phyloP scores from a whole-genome alignment of 92 coral and sea anemone genomes.

The Actinostola sp. region DNA sequence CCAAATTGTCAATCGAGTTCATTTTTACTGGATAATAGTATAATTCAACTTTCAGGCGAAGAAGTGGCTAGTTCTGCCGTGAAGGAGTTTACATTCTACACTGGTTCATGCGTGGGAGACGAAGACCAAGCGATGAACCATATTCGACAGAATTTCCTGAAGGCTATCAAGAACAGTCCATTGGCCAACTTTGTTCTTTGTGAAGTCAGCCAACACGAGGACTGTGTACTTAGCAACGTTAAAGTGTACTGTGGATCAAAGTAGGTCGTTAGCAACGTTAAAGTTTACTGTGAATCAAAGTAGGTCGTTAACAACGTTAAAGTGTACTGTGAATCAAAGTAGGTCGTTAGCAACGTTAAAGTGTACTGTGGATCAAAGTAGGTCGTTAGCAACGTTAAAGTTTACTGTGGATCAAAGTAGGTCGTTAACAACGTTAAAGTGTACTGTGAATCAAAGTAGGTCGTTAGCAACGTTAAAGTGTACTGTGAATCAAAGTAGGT shows the following conservation, averaged over 20 bases:
- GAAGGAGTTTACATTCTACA: constrained; percentile 88
- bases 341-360: constrained; percentile 1
- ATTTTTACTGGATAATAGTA: no score
- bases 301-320: constrained; percentile 58
- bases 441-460: neutral
- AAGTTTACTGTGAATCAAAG: neutral
- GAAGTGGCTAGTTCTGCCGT: constrained; percentile 64
- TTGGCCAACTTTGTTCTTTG: constrained; percentile 75
- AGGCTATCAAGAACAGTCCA: constrained; percentile 72
- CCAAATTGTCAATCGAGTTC: neutral
- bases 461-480: constrained; percentile 69
- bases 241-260: constrained; percentile 77
- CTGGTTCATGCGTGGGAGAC: constrained; percentile 78
- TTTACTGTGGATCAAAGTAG: constrained; percentile 71
- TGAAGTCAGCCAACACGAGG: constrained; percentile 60
- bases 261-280: constrained; percentile 15
- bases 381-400: constrained; percentile 65
- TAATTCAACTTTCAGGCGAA: constrained; percentile 34
- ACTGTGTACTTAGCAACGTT: constrained; percentile 85
- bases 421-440: neutral
- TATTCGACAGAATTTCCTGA: constrained; percentile 75
- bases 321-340: constrained; percentile 73
- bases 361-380: neutral
- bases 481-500: constrained; percentile 69
- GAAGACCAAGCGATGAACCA: constrained; percentile 66